Percentiles rank a stretch among this genome's conserved stretches.
Conservation (phyloP, 2,797 vertebrate genomes). For the Iguana delicatissima region DNA sequence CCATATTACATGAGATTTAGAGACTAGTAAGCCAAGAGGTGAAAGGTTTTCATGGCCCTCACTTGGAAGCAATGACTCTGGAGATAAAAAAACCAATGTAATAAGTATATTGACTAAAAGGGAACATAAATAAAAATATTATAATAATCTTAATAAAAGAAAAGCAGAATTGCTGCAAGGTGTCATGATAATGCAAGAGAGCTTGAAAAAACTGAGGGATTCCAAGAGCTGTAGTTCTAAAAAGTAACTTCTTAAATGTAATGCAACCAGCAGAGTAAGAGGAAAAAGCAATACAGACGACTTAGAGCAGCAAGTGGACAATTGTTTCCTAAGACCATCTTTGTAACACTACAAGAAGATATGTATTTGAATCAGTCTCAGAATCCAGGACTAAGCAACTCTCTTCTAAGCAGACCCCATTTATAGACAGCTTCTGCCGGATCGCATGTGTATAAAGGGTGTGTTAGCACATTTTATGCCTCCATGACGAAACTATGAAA, state of each 20-base stretch:
- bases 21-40: neutral
- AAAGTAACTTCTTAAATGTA: too few relatives aligned
- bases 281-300: neutral
- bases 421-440: neutral
- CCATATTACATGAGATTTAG: neutral
- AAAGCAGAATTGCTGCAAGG: neutral
- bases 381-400: neutral
- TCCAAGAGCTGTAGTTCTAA: too few relatives aligned
- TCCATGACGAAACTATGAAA: slow-evolving; percentile 18
- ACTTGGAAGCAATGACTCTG: too few relatives aligned
- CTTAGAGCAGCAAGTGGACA: neutral
- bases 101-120: too few relatives aligned
- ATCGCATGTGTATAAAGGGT: slow-evolving; percentile 43
- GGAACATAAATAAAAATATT: neutral
- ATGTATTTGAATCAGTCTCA: neutral
- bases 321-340: neutral
- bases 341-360: neutral
- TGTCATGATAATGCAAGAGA: neutral
- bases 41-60: too few relatives aligned
- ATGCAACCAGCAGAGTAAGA: neutral
- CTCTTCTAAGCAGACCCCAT: neutral
- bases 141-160: neutral
- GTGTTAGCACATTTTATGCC: neutral
- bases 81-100: too few relatives aligned
- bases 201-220: too few relatives aligned